Evolutionary conservation across 2,113 vertebrate species (phyloP), one percentile per base, ranked within the genome.

Genomic region (Sinocyclocheilus grahami): DNA sequence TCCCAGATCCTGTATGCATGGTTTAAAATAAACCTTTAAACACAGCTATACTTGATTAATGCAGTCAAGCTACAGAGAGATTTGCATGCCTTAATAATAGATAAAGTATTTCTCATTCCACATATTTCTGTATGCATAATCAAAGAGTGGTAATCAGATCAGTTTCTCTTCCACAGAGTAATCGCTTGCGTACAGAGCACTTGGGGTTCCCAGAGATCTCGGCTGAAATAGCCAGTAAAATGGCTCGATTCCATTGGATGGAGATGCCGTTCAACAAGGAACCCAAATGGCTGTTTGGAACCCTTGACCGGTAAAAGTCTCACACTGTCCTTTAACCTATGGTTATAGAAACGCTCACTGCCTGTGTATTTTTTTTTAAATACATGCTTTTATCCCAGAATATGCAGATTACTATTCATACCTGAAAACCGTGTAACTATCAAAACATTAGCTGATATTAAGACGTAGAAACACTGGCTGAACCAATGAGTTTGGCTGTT

Each of bases 221-320:
- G 0, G 91, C 91, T 24, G 96, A 97, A 93, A 96, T 99, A 0
- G 97, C 97, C 0, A 87, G 65, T 2, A 98, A 97, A 90, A 81
- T 99, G 95, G 95, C 97, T 1, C 94, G 84, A 13, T 98, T 98
- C 92, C 98, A 99, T 0, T 90, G 92, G n/a, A 99, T 99, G 97
- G 91, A 91, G 55, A 99, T 99, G 98, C 97, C 98, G 30, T 99
- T 99, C 91, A 97, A 97, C 91, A 99, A 99, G 90, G 95, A 98
- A 90, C 97, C 98, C 9, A 96, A 94, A 82, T 99, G 98, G 98
- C 93, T 99, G 0, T 98, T 99, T 39, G 94, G 93, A 89, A 98
- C 95, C 90, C 97, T 99, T 93, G 95, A 97, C 79, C 90, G 92
- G 97, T 98, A 90, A 85, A 87, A 82, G 11, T 24, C n/a, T 51